These are phyloP conservation scores for Tetragnatha montana DNA, from an alignment of 2,888 invertebrate genomes.

Conservation along the genomic window DNA sequence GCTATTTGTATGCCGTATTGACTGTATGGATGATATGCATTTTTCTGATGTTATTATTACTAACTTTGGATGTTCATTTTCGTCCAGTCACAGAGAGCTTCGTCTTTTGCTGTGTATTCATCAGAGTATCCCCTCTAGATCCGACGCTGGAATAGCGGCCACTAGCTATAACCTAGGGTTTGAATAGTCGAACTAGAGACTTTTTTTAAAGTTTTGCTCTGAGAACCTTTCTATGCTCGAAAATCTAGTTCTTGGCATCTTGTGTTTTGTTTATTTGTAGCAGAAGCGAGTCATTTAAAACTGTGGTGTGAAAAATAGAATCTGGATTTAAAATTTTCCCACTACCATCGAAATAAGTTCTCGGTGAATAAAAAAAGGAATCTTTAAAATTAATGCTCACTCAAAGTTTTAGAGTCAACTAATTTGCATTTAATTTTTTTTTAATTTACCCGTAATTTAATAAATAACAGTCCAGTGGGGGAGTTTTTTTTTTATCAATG, in stretches of 20 bases:
- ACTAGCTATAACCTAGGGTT: conserved; percentile 61
- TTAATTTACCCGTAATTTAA: too few relatives aligned
- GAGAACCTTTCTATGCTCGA: conserved; percentile 4
- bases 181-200: conserved; percentile 51
- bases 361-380: background rate
- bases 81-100: conserved; percentile 67
- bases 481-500: too few relatives aligned
- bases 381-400: too few relatives aligned
- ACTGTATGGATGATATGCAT: conserved; percentile 29
- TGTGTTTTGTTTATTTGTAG: conserved; percentile 1
- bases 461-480: too few relatives aligned
- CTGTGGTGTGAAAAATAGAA: too few relatives aligned
- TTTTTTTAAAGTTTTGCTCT: conserved; percentile 29
- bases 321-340: background rate
- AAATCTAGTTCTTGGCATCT: conserved; percentile 50
- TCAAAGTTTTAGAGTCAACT: too few relatives aligned
- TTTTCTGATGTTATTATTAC: conserved; percentile 33
- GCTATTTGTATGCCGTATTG: conserved; percentile 20
- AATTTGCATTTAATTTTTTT: too few relatives aligned
- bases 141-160: conserved; percentile 40
- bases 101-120: conserved; percentile 57
- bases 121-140: conserved; percentile 51
- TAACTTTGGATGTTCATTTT: conserved; percentile 55
- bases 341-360: background rate
- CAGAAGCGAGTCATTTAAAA: background rate